These are phyloP conservation scores for Galago senegalensis DNA, from an alignment of 2,797 vertebrate species.

Conservation along the genomic window DNA sequence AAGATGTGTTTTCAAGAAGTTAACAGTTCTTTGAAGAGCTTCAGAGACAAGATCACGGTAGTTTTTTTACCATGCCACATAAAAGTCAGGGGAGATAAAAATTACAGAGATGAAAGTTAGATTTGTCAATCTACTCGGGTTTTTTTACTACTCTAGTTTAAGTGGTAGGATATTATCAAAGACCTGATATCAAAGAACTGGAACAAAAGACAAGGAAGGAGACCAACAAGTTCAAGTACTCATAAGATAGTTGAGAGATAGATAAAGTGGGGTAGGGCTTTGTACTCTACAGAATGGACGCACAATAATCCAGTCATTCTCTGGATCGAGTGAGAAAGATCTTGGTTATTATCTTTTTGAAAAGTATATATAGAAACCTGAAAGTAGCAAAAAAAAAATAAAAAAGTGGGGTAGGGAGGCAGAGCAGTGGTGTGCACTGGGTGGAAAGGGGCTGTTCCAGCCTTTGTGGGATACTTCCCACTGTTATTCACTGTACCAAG, in stretches of 20 bases:
- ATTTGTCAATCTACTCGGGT: background rate
- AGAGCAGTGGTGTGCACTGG: background rate
- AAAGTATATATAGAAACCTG: background rate
- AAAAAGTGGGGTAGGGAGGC: background rate
- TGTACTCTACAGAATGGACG: background rate
- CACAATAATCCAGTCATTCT: background rate
- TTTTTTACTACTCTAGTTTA: background rate
- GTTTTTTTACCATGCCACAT: background rate
- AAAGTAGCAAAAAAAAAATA: background rate
- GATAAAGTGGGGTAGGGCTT: too few species aligned
- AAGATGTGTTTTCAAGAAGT: background rate
- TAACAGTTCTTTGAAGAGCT: conserved; percentile 30
- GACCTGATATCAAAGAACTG: background rate
- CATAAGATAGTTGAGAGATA: background rate
- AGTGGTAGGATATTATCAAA: background rate
- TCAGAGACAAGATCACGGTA: background rate
- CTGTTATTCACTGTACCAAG: background rate
- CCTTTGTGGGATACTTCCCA: background rate
- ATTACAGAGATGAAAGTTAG: conserved; percentile 10
- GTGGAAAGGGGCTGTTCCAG: background rate
- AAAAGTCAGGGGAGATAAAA: background rate
- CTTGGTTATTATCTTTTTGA: background rate
- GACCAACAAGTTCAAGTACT: background rate
- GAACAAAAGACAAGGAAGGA: background rate
- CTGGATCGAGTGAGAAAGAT: too few species aligned